Evolutionary conservation across 2,797 vertebrate species (phyloP).

Genomic region (Pseudopleuronectes americanus): DNA sequence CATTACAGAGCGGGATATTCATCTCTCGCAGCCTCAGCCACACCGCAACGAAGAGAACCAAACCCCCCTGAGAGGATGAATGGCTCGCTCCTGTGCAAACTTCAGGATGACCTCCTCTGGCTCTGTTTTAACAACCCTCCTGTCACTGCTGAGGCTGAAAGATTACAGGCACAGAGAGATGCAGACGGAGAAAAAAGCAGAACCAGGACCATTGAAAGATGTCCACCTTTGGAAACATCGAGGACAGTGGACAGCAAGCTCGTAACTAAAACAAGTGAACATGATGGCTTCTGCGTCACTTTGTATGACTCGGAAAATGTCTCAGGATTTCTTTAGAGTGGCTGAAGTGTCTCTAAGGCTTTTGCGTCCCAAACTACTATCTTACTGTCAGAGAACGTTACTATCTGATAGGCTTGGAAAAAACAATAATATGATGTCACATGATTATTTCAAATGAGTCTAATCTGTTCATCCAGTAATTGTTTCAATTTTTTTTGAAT

Average conservation of each 20-base stretch:
- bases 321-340: not conserved
- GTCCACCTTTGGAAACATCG: not conserved
- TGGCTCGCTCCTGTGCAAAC: slow-evolving; percentile 63
- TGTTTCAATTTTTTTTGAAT: too few relatives aligned
- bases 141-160: slow-evolving; percentile 54
- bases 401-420: too few relatives aligned
- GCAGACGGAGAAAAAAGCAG: slow-evolving; percentile 7
- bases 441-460: too few relatives aligned
- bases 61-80: slow-evolving; percentile 53
- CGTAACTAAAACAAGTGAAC: slow-evolving; percentile 15
- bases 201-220: slow-evolving; percentile 20
- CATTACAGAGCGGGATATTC: slow-evolving; percentile 67
- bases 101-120: slow-evolving; percentile 65
- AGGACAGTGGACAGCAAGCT: slow-evolving; percentile 5
- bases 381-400: too few relatives aligned
- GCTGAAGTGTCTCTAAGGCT: too few relatives aligned
- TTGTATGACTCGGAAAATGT: not conserved
- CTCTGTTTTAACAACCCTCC: slow-evolving; percentile 60
- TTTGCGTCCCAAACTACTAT: too few relatives aligned
- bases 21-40: slow-evolving; percentile 63
- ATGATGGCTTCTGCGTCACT: slow-evolving; percentile 16
- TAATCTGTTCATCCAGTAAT: too few relatives aligned
- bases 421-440: too few relatives aligned
- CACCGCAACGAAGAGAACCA: slow-evolving; percentile 40
- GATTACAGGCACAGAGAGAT: slow-evolving; percentile 43